phyloP scores from a whole-genome alignment of 2,113 vertebrate genomes.

The Triplophysa siluroides region DNA sequence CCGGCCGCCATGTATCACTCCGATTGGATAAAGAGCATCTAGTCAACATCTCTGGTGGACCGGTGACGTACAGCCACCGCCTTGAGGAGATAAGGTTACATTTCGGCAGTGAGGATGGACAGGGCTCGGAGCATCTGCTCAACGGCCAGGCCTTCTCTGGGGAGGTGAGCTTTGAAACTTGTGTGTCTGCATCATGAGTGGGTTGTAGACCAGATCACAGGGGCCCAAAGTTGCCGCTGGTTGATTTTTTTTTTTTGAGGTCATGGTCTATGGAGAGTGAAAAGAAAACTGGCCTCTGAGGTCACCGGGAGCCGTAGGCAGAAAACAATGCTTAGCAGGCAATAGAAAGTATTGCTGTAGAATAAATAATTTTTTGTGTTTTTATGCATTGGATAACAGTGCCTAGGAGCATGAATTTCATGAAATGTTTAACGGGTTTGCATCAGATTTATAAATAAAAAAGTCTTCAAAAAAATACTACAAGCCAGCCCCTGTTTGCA shows the following conservation, averaged over 20 bases:
- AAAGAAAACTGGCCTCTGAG: background rate
- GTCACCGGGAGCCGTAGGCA: slow-evolving; percentile 1
- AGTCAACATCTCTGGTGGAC: slow-evolving; percentile 97
- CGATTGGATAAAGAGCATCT: slow-evolving; percentile 95
- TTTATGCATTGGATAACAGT: background rate
- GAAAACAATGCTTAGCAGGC: background rate
- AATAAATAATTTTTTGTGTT: background rate
- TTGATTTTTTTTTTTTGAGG: slow-evolving; percentile 1
- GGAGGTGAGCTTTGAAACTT: slow-evolving; percentile 76
- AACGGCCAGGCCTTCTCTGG: slow-evolving; percentile 98
- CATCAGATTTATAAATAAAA: slow-evolving; percentile 30
- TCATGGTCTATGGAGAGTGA: slow-evolving; percentile 14
- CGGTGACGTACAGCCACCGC: slow-evolving; percentile 96
- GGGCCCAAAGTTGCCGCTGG: background rate
- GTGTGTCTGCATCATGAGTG: background rate
- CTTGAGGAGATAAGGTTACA: slow-evolving; percentile 96
- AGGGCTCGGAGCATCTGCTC: slow-evolving; percentile 96
- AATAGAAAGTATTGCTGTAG: background rate
- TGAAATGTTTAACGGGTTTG: slow-evolving; percentile 41
- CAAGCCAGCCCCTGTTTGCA: background rate
- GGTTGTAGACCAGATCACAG: slow-evolving; percentile 46
- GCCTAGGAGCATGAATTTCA: slow-evolving; percentile 28
- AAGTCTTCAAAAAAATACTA: background rate
- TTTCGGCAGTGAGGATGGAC: slow-evolving; percentile 95
- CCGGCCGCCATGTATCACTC: slow-evolving; percentile 94